A percentile compares a stretch with the other conserved stretches of the same genome.
Conservation (phyloP, 2,113 vertebrate species). For the Indicator indicator region DNA sequence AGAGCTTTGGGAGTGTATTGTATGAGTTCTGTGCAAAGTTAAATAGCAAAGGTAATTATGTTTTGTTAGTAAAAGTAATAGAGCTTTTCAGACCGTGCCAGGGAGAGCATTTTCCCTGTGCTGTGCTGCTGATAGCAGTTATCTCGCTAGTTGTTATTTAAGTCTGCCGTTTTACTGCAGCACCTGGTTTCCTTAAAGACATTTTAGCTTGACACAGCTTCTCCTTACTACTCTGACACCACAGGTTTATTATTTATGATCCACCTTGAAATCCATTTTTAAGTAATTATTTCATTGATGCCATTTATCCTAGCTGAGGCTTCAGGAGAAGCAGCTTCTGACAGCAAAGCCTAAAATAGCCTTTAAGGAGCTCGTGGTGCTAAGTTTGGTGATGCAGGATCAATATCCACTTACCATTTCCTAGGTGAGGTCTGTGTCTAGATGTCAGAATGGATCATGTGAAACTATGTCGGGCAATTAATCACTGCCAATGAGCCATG, state of each 20-base stretch:
- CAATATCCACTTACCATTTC: slow-evolving; percentile 61
- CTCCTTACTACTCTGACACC: background rate
- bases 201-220: background rate
- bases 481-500: slow-evolving; percentile 85
- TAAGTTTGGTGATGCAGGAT: slow-evolving; percentile 50
- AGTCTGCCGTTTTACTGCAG: background rate
- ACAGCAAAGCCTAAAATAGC: background rate
- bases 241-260: background rate
- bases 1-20: background rate
- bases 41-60: background rate
- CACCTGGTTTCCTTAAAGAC: background rate
- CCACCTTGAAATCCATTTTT: background rate
- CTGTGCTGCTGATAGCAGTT: background rate
- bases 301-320: background rate
- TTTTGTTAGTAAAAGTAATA: background rate
- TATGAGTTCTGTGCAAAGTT: background rate
- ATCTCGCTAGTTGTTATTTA: background rate
- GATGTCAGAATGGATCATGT: slow-evolving; percentile 81
- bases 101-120: background rate
- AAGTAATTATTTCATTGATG: background rate
- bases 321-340: background rate
- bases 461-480: slow-evolving; percentile 81
- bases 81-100: background rate
- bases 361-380: background rate
- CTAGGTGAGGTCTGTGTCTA: slow-evolving; percentile 78